Conservation (phyloP, 2,113 vertebrate genomes). For the Larimichthys crocea region DNA sequence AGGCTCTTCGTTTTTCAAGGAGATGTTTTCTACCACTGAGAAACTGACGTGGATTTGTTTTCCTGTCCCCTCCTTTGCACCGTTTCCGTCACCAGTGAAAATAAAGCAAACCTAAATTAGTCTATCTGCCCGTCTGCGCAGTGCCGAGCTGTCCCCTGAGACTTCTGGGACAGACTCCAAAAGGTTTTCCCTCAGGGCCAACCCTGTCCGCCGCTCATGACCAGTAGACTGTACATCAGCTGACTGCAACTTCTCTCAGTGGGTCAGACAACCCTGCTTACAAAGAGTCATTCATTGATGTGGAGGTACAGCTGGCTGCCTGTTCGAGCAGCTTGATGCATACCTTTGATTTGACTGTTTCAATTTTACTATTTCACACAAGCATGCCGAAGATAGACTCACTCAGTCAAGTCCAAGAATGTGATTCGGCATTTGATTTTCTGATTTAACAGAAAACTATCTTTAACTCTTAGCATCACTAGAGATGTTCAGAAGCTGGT, state of each 20-base stretch:
- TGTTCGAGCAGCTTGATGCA: slow-evolving; percentile 6
- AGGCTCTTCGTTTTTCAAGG: neutral
- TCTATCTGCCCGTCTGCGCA: neutral
- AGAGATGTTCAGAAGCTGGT: neutral
- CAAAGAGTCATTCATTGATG: slow-evolving; percentile 69
- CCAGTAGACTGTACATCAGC: slow-evolving; percentile 66
- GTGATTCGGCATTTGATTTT: slow-evolving; percentile 1
- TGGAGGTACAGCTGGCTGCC: slow-evolving; percentile 1
- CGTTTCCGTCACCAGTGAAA: neutral
- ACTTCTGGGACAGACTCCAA: slow-evolving; percentile 38
- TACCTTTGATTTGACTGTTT: slow-evolving; percentile 4
- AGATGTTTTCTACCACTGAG: neutral
- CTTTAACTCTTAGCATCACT: neutral
- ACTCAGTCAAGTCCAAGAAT: neutral
- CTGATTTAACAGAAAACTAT: slow-evolving; percentile 9
- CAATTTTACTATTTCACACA: neutral
- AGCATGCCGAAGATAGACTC: neutral
- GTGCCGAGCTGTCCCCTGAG: neutral
- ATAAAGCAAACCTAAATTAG: slow-evolving; percentile 24
- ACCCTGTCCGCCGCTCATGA: slow-evolving; percentile 55
- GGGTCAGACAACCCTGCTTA: slow-evolving; percentile 47
- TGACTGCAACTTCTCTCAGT: slow-evolving; percentile 62
- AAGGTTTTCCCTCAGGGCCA: neutral
- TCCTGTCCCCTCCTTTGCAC: neutral
- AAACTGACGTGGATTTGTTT: slow-evolving; percentile 34